Evolutionary conservation across 2,888 invertebrate genomes (phyloP), one percentile per base, ranked within the genome.

Genomic region (Oscheius sp.): DNA sequence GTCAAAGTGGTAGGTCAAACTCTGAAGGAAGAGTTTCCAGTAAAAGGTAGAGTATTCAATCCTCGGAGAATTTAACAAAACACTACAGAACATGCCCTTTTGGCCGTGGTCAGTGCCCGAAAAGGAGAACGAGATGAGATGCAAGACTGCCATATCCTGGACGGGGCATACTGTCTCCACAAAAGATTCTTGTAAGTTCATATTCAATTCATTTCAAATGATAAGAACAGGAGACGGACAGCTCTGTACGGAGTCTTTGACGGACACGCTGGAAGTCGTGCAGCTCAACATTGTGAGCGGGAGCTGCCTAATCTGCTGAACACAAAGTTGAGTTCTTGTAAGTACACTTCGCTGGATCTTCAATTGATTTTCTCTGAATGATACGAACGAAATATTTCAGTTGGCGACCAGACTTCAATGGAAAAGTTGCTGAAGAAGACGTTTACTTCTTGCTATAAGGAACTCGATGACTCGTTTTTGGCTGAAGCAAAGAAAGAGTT

Each of bases 121-220:
- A 89, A 90, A 84, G 91, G 91, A 13, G 91, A 91, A 82, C 86
- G 91, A 68, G 91, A 90, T 47, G 91, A 91, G 53, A 91, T 91
- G 91, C 91, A 92, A 79, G 91, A 91, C 85, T 89, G 89, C 5
- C 90, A 91, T 84, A 78, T 90, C 11, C 79, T 90, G 10, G 75
- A 89, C n/a, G 87, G 90, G 74, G 87, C 90, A 76, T 90, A 88
- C 76, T 84, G 71, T 21, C 37, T 80, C 11, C 65, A 74, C 7
- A 72, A 78, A 32, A 10, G 47, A 3, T 80, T 73, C n/a, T 50
- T 76, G 76, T 76, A 57, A 70, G 73, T 48, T 63, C 47, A 21
- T 21, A 21, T 21, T 21, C 21, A 21, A 21, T 21, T 21, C 21
- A 21, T 21, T 21, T 21, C 21, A 21, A 21, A 21, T 21, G 21